Evolutionary conservation across 2,113 vertebrate genomes (phyloP), one percentile per base, ranked within the genome.

Genomic region (Excalfactoria chinensis): DNA sequence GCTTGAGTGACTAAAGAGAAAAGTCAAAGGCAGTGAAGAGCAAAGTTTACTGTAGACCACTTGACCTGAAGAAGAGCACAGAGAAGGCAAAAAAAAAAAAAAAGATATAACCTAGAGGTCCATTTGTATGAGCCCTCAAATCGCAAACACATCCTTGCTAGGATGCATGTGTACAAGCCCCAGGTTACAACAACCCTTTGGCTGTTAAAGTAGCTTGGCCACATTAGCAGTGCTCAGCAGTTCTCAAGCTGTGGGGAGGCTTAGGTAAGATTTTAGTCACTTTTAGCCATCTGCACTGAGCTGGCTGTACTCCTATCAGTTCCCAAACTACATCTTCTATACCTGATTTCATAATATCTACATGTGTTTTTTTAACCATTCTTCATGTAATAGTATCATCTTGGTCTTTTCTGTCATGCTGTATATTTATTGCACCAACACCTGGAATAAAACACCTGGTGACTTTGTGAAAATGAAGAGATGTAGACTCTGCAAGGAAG

Each of bases 401-500:
- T 32, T 25, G 21, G 51, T 5, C 37, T 81, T 85, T 76, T 82
- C 59, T 26, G 34, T 55, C 2, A 3, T 62, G 58, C 51, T 34
- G 34, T 8, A 6, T 53, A 49, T 66, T 37, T 75, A 55, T 43
- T 82, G 62, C 32, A 56, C 19, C 48, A 66, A 23, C 43, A 53
- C 59, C 62, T 77, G 55, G 49, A 77, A 69, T 18, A 83, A 89
- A 89, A 70, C 32, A 49, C 49, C 67, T 86, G 37, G 11, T 46
- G 56, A 40, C 19, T 59, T 53, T 70, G 19, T 26, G 86, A 35
- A 51, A 37, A 56, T 17, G 18, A 43, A 60, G 23, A 83, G 11
- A 18, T 22, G 34, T 30, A 64, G 55, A 35, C 55, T 48, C 43
- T 66, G 9, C 25, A 34, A 23, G 60, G 67, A 64, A 30, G 15